Base-by-base conservation (phyloP, 1,140 invertebrate species). In the Papilio machaon region DNA sequence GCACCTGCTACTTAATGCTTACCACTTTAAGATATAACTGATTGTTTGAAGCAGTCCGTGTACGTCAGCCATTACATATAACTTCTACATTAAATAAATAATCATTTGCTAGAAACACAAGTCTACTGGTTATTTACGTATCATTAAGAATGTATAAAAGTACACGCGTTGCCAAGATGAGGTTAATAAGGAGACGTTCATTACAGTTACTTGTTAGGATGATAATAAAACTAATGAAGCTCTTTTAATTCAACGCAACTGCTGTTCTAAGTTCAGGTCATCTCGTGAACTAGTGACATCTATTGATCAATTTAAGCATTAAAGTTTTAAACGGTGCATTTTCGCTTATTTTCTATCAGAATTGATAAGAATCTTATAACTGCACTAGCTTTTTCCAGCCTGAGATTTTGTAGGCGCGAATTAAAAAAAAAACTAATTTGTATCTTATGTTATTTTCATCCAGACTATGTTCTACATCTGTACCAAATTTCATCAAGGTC, bases 231-330 rank as follows among this genome's bases (percentile, higher is more conserved):
- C n/a, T 78, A 78, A 78, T 78, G 76, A 64, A 64, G 9, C 76
- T 77, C 75, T 38, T 60, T 77, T 77, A 77, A 78, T 78, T 78
- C 52, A n/a, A 35, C 52, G 76, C 35, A 15, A 43, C 38, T 35
- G 17, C 30, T 38, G 17, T 54, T 64, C 49, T 7, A 38, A 60
- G 76, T 78, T 78, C 30, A 54, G 76, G 76, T 60, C 54, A 60
- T 78, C 49, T n/a, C 54, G 52, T 70, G 64, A 54, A 78, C 76
- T 78, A 35, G 6, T 17, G n/a, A 19, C 35, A 70, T 73, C 76
- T 74, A 77, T 87, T 83, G 81, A 83, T 87, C 83, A 85, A 82
- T 43, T 80, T 81, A 82, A 87, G 83, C 83, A 82, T 67, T 82
- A 80, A 83, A 86, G 81, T 85, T 87, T 58, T 17, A 49, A 64